Evolutionary conservation across 2,888 invertebrate species (phyloP).

Genomic region (Horisme vitalbata): DNA sequence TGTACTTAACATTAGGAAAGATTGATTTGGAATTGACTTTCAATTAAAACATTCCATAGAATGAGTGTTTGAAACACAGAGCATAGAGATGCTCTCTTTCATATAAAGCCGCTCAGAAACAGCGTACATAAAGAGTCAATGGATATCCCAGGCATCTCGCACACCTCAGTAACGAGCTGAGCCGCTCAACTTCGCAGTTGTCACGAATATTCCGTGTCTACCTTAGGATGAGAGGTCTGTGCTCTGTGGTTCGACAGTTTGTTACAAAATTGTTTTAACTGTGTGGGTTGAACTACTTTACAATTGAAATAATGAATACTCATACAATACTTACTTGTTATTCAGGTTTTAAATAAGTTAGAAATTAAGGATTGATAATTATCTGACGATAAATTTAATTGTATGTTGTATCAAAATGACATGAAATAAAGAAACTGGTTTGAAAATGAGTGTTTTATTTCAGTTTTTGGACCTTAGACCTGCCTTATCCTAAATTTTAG

Average conservation of each 20-base stretch:
- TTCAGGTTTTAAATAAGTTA: conserved; percentile 79
- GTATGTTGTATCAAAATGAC: conserved; percentile 84
- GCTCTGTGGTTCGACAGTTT: conserved; percentile 39
- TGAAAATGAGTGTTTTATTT: conserved; percentile 72
- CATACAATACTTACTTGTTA: conserved; percentile 69
- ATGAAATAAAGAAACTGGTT: conserved; percentile 83
- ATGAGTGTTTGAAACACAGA: conserved; percentile 21
- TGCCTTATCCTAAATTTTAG: too few species aligned
- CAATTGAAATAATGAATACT: conserved; percentile 46
- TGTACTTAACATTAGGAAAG: conserved; percentile 27
- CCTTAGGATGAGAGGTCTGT: background rate
- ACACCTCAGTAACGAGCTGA: too few species aligned
- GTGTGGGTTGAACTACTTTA: conserved; percentile 35
- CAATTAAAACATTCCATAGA: conserved; percentile 31
- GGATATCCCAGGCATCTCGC: too few species aligned
- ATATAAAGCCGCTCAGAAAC: too few species aligned
- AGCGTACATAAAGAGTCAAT: too few species aligned
- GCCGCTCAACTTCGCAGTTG: too few species aligned
- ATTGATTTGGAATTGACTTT: conserved; percentile 34
- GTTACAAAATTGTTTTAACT: conserved; percentile 42
- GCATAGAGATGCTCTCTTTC: too few species aligned
- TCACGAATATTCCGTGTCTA: too few species aligned
- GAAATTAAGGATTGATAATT: conserved; percentile 80
- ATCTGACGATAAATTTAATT: conserved; percentile 83
- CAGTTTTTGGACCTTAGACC: background rate